phyloP scores from a whole-genome alignment of 2,888 invertebrate species.

The Sepiola atlantica region DNA sequence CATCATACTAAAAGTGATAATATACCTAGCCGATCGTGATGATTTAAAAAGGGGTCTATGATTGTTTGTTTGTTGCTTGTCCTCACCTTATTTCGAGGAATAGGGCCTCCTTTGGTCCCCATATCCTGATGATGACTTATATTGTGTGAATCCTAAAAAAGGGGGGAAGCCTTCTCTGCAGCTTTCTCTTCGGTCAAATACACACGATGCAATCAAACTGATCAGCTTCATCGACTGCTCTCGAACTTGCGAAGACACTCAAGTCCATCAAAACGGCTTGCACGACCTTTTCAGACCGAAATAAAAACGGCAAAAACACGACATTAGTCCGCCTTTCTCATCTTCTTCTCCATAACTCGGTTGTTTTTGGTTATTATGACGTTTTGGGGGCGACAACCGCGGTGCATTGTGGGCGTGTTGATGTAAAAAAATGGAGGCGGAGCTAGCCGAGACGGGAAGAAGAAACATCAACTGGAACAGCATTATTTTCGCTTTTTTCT shows the following conservation, averaged over 20 bases:
- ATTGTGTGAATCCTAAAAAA: constrained; percentile 1
- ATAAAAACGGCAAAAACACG: constrained; percentile 23
- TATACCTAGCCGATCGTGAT: neutral
- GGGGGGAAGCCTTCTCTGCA: neutral
- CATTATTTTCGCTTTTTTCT: neutral
- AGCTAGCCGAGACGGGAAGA: neutral
- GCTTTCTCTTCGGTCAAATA: constrained; percentile 8
- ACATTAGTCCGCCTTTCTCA: constrained; percentile 44
- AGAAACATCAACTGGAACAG: neutral
- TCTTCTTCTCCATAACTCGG: constrained; percentile 38
- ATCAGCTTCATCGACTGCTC: constrained; percentile 41
- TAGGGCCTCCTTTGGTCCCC: constrained; percentile 47
- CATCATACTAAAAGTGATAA: neutral
- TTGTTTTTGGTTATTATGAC: constrained; percentile 45
- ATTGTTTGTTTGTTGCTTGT: neutral
- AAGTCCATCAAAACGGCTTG: constrained; percentile 2
- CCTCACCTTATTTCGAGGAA: constrained; percentile 46
- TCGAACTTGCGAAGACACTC: neutral
- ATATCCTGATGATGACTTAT: constrained; percentile 40
- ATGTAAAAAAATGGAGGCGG: constrained; percentile 42
- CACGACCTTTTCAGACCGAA: constrained; percentile 32
- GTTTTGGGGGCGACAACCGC: constrained; percentile 40
- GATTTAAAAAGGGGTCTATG: neutral
- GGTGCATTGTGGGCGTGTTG: constrained; percentile 46
- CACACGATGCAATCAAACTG: constrained; percentile 23